phyloP scores from a whole-genome alignment of 2,113 vertebrate genomes.

The Cyanoramphus novaezelandiae region DNA sequence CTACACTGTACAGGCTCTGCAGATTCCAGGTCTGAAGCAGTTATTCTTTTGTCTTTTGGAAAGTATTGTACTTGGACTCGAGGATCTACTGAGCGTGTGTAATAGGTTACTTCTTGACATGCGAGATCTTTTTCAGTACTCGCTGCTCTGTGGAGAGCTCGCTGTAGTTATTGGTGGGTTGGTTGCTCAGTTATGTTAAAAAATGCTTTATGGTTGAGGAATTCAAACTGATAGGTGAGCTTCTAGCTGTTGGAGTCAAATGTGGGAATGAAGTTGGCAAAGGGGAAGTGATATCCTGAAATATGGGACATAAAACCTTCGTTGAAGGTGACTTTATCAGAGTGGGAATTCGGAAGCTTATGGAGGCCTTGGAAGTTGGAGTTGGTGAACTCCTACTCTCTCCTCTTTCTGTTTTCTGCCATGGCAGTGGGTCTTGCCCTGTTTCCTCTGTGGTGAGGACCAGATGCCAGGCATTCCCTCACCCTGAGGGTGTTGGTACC shows the following conservation, averaged over 20 bases:
- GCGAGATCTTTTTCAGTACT: not conserved
- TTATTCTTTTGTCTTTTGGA: not conserved
- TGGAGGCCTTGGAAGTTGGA: not conserved
- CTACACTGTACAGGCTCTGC: not conserved
- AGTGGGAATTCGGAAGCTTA: not conserved
- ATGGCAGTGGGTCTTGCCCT: accelerated
- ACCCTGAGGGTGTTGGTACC: not conserved
- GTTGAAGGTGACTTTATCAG: accelerated
- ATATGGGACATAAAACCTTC: not conserved
- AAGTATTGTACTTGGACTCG: not conserved
- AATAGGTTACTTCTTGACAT: not conserved
- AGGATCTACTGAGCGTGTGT: not conserved
- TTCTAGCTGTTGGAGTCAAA: not conserved
- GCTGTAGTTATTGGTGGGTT: not conserved
- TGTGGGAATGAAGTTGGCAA: not conserved
- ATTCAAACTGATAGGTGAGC: not conserved
- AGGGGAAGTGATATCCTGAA: not conserved
- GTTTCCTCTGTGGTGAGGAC: not conserved
- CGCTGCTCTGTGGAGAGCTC: not conserved
- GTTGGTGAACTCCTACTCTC: not conserved
- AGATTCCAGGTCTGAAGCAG: not conserved
- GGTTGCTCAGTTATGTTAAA: not conserved
- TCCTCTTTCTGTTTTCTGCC: not conserved
- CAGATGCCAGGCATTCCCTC: not conserved
- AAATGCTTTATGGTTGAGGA: not conserved